A percentile compares a stretch with the other conserved stretches of the same genome.
phyloP scores from a whole-genome alignment of 2,113 vertebrate species.

The Phylloscopus whistleri region DNA sequence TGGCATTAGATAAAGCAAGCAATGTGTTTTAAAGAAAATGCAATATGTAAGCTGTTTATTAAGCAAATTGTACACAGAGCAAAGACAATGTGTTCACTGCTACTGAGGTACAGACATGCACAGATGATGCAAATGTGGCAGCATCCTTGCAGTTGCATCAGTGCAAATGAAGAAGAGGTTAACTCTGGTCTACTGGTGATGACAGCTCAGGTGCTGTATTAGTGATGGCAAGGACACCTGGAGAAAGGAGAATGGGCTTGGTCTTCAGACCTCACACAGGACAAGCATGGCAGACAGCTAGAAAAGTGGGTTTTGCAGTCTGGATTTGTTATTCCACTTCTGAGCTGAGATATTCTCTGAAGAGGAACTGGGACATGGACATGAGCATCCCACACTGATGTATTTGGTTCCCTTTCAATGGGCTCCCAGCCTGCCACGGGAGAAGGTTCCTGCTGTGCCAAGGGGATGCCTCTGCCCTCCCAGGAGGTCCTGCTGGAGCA shows the following conservation, averaged over 20 bases:
- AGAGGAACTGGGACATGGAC: not conserved
- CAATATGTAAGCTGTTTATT: not conserved
- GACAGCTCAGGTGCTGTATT: not conserved
- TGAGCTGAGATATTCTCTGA: not conserved
- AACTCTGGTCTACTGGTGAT: not conserved
- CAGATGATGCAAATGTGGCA: not conserved
- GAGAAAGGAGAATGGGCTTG: not conserved
- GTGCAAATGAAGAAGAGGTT: not conserved
- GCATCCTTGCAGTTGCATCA: not conserved
- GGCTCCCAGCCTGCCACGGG: not conserved
- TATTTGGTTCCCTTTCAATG: not conserved
- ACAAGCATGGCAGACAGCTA: not conserved
- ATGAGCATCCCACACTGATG: rapidly evolving
- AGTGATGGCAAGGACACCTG: rapidly evolving
- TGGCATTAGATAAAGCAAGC: not conserved
- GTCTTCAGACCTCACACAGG: not conserved
- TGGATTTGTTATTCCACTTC: not conserved
- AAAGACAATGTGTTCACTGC: not conserved
- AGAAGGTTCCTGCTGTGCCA: rapidly evolving
- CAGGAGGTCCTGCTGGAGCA: rapidly evolving
- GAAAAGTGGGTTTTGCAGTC: not conserved
- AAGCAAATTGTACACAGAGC: not conserved
- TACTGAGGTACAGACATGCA: not conserved
- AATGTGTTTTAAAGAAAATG: not conserved
- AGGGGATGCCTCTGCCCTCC: not conserved